These are phyloP conservation scores for Sclerodermus sp. DNA, from an alignment of 2,888 invertebrate genomes.

Conservation along the genomic window DNA sequence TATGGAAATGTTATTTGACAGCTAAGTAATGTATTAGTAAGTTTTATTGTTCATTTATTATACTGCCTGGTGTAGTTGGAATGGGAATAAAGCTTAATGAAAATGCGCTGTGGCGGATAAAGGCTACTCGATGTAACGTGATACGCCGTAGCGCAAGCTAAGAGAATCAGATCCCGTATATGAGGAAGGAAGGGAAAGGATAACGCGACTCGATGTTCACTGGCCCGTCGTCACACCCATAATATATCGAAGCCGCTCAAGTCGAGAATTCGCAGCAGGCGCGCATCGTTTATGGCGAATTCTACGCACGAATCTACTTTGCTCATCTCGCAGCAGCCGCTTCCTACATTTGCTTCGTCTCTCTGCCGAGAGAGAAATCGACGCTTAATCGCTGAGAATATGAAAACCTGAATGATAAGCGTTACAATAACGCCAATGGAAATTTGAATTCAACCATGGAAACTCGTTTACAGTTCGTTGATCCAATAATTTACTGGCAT, in stretches of 20 bases:
- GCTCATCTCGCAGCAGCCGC: neutral
- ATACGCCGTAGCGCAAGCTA: slow-evolving; percentile 26
- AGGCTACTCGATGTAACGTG: slow-evolving; percentile 24
- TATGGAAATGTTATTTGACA: no score
- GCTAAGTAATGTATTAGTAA: no score
- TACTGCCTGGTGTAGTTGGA: no score
- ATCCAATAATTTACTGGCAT: slow-evolving; percentile 15
- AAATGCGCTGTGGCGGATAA: slow-evolving; percentile 15
- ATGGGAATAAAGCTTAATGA: slow-evolving; percentile 26
- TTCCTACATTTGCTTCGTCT: neutral
- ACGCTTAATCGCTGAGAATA: neutral
- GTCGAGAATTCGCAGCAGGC: slow-evolving; percentile 1
- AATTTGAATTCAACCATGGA: no score
- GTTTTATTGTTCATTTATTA: no score
- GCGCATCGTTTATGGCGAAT: neutral
- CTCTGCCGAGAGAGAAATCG: neutral
- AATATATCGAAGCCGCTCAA: slow-evolving; percentile 7
- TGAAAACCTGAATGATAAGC: no score
- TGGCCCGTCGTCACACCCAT: slow-evolving; percentile 20
- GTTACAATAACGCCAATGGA: no score
- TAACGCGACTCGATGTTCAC: slow-evolving; percentile 21
- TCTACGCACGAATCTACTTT: neutral
- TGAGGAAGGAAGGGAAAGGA: slow-evolving; percentile 27
- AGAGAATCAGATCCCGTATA: slow-evolving; percentile 33
- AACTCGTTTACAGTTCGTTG: neutral